Evolutionary conservation across 2,113 vertebrate genomes (phyloP).

Genomic region (Motacilla tschutschensis): DNA sequence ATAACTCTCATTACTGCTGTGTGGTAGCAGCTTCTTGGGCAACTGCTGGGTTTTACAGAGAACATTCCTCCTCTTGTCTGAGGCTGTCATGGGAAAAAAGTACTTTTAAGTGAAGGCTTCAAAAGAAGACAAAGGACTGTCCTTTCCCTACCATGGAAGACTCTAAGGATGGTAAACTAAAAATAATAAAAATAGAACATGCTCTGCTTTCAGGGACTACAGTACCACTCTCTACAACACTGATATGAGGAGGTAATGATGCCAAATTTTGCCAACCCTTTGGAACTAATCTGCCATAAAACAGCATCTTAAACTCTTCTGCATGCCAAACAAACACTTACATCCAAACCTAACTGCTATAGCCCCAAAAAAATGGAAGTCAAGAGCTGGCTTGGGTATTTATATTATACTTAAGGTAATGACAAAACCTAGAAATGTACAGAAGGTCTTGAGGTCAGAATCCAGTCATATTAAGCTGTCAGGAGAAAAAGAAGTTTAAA

Average conservation of each 20-base stretch:
- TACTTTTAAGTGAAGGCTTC: background rate
- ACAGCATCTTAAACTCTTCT: background rate
- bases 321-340: background rate
- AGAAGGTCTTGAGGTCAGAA: background rate
- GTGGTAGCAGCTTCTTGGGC: background rate
- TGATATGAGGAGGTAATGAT: rapidly evolving
- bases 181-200: background rate
- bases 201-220: background rate
- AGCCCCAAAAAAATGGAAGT: rapidly evolving
- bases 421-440: background rate
- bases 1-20: background rate
- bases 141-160: background rate
- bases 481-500: background rate
- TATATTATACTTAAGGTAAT: background rate
- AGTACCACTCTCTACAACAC: background rate
- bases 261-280: rapidly evolving
- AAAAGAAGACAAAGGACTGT: background rate
- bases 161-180: background rate
- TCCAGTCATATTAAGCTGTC: background rate
- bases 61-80: background rate
- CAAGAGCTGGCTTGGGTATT: background rate
- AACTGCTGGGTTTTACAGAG: background rate
- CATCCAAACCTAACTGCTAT: background rate
- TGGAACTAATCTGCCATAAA: background rate
- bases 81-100: background rate